Conservation (phyloP, 2,113 vertebrate genomes). For the Trichomycterus rosablanca region DNA sequence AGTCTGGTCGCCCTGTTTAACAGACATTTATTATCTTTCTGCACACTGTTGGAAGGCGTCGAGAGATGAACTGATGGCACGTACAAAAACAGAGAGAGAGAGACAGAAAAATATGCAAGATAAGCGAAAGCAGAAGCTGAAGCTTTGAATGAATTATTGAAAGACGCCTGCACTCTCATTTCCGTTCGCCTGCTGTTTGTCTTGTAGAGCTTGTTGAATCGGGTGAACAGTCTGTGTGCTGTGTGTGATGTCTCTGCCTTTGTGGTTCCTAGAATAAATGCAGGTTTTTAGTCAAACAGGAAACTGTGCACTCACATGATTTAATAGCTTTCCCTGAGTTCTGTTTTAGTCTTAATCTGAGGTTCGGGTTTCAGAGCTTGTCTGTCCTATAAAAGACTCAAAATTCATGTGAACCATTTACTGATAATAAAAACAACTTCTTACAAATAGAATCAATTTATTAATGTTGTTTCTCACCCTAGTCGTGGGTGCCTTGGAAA, state of each 20-base stretch:
- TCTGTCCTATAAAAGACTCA: too few species aligned
- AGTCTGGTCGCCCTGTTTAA: slow-evolving; percentile 22
- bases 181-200: background rate
- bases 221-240: background rate
- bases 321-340: too few species aligned
- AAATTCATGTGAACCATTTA: too few species aligned
- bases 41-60: slow-evolving; percentile 30
- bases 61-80: slow-evolving; percentile 14
- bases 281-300: too few species aligned
- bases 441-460: too few species aligned
- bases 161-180: slow-evolving; percentile 9
- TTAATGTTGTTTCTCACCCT: too few species aligned
- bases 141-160: slow-evolving; percentile 6
- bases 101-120: slow-evolving; percentile 27
- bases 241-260: background rate
- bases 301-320: too few species aligned
- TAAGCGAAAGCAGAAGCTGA: slow-evolving; percentile 4
- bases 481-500: too few species aligned
- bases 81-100: background rate
- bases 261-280: too few species aligned
- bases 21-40: slow-evolving; percentile 36
- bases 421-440: too few species aligned
- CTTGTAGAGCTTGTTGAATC: background rate
- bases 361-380: too few species aligned
- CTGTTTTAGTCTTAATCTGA: too few species aligned